phyloP scores from a whole-genome alignment of 2,888 invertebrate genomes.

The Chymomyza procnemis region DNA sequence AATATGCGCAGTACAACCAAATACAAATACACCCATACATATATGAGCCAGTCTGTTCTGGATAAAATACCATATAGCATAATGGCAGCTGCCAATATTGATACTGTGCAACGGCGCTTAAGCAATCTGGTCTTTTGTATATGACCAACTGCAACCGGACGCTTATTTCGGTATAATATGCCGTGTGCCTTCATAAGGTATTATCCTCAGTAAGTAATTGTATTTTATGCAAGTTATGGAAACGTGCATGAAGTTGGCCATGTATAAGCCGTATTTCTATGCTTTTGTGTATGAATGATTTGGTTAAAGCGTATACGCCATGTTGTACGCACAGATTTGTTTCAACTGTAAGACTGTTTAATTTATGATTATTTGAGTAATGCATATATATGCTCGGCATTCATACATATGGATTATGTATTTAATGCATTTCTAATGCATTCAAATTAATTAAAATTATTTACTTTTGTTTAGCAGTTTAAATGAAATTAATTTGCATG shows the following conservation, averaged over 20 bases:
- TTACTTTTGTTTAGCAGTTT: neutral
- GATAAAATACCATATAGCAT: slow-evolving; percentile 58
- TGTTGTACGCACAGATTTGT: neutral
- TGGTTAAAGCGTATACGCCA: neutral
- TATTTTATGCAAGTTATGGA: neutral
- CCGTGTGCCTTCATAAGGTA: neutral
- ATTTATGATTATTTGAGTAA: neutral
- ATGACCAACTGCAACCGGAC: neutral
- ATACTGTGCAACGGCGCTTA: slow-evolving; percentile 28
- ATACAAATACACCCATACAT: slow-evolving; percentile 10
- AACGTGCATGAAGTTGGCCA: neutral
- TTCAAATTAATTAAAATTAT: neutral
- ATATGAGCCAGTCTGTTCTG: slow-evolving; percentile 45
- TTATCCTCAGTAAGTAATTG: neutral
- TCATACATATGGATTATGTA: neutral
- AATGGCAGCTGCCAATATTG: slow-evolving; percentile 60
- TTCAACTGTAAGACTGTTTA: neutral
- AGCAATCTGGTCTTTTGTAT: neutral
- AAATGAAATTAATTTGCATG: too few relatives aligned
- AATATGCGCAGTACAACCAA: neutral
- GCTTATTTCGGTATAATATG: neutral
- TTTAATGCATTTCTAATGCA: neutral
- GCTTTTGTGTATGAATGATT: neutral
- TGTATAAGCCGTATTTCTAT: neutral
- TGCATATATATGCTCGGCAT: neutral